Base-by-base conservation (phyloP, 2,113 vertebrate genomes). In the Crotophaga sulcirostris region DNA sequence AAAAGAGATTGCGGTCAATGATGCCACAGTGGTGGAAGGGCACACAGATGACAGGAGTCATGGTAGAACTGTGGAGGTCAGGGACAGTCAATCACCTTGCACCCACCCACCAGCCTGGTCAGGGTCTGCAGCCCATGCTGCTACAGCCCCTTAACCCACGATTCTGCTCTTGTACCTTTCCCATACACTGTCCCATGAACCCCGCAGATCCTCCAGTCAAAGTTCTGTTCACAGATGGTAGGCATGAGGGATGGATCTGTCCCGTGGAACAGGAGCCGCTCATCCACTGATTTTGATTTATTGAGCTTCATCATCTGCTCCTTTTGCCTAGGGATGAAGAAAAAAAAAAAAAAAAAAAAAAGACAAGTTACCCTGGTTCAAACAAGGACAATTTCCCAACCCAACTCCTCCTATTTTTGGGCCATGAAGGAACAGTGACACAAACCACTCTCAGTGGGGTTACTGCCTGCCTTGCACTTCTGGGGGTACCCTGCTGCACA, bases 161-260 rank as follows among this genome's bases (percentile, higher is more conserved):
- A 7, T 36, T 80, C 31, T 51, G 47, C 15, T 16, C 20, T 55
- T 34, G 69, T 98, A 99, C 99, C 99, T 98, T 98, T 99, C 93
- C 99, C 99, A 15, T 96, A 99, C 31, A 95, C 94, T 1, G 98
- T 99, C 9, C 99, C 99, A 4, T 99, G 98, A 16, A 96, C 97
- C 7, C 99, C 99, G 89, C 99, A 99, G 80, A 99, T 94, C 54
- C 99, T 97, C 99, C 99, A 99, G 97, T 99, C 99, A 16, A 99
- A 99, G 97, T 99, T 99, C 95, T 98, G 97, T 52, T 78, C 93
- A 89, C 99, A 99, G 93, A 99, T 99, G 90, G 98, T 97, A 1
- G 98, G 58, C 0, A 98, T 24, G 1, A 98, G 81, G 56, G 83
- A 93, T 3, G 81, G 38, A 6, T 84, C 96, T 2, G 99, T 99